Base-by-base conservation (phyloP, 2,113 vertebrate genomes). In the Climacteris rufus region DNA sequence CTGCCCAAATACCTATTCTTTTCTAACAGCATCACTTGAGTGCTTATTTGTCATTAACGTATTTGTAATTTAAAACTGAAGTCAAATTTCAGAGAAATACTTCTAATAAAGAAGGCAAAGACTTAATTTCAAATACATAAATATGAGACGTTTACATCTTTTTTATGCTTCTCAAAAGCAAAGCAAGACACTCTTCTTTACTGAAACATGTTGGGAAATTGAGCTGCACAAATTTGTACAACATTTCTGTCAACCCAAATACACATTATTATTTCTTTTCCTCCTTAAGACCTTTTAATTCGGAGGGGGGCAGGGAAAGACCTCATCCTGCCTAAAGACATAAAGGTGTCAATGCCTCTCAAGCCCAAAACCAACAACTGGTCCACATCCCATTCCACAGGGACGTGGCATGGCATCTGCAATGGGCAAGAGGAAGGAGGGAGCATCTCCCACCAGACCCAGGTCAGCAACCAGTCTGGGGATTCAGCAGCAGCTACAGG, bases 191-290 rank as follows among this genome's bases (percentile, higher is more conserved):
- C 11, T 27, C 24, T 24, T 54, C 63, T 65, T 92, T 60, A 83
- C 52, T 16, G 64, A 89, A 95, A 90, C 0, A 66, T 4, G 24
- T 12, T 70, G 56, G 77, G 76, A 95, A 96, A 95, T 83, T 15
- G 83, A 93, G 72, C 91, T 78, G 91, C 94, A 93, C 86, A 87
- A 90, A 92, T 89, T 7, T 10, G 19, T 39, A 71, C 63, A 47
- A 27, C 20, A 1, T 37, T 95, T 86, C 92, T 86, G 83, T 74
- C 93, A 92, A 49, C 42, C 33, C 39, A 87, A 78, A 90, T 64
- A 56, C 19, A 77, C 17, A 61, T 74, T 65, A 52, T 31, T 83
- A 89, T 77, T 93, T 83, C 45, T 89, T 81, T 83, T 91, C 57
- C 59, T 93, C 59, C 71, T 88, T 15, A 0, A 92, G 71, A 90